A percentile compares a stretch with the other conserved stretches of the same genome.
Conservation (phyloP, 2,888 invertebrate genomes). For the Plebejus anna region DNA sequence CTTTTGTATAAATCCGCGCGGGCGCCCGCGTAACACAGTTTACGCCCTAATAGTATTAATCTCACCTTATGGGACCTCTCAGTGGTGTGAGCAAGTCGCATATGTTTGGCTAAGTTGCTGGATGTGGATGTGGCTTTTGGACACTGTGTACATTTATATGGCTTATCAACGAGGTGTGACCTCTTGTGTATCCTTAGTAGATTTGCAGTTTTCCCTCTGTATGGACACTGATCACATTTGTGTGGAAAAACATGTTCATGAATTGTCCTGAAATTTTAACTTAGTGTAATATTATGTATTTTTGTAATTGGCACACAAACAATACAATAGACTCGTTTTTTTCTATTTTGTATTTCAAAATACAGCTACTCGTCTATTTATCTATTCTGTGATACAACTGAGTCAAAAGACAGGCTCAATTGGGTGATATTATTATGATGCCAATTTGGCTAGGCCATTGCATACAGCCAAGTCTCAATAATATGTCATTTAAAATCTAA, state of each 20-base stretch:
- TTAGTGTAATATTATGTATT: neutral
- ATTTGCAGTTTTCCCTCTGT: slow-evolving; percentile 66
- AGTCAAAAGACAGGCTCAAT: too few species aligned
- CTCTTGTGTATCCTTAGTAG: slow-evolving; percentile 66
- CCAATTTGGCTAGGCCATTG: neutral
- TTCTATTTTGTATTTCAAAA: too few species aligned
- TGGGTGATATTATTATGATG: too few species aligned
- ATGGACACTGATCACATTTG: slow-evolving; percentile 68
- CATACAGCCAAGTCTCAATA: neutral
- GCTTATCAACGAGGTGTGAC: slow-evolving; percentile 63
- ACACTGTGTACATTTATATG: slow-evolving; percentile 65
- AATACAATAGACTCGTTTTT: neutral
- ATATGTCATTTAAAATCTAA: neutral
- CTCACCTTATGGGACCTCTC: slow-evolving; percentile 64
- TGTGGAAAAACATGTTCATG: slow-evolving; percentile 67
- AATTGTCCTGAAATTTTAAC: slow-evolving; percentile 47
- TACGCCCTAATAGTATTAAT: neutral
- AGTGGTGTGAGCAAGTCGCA: slow-evolving; percentile 66
- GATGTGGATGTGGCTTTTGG: slow-evolving; percentile 64
- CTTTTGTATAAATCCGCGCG: too few species aligned
- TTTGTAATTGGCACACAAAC: slow-evolving; percentile 6
- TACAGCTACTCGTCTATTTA: too few species aligned
- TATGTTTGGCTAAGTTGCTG: slow-evolving; percentile 68
- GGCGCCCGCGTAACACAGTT: too few species aligned
- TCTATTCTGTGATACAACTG: too few species aligned